These are phyloP conservation scores for Triplophysa bombifrons DNA, from an alignment of 2,797 vertebrate genomes.

Conservation along the genomic window DNA sequence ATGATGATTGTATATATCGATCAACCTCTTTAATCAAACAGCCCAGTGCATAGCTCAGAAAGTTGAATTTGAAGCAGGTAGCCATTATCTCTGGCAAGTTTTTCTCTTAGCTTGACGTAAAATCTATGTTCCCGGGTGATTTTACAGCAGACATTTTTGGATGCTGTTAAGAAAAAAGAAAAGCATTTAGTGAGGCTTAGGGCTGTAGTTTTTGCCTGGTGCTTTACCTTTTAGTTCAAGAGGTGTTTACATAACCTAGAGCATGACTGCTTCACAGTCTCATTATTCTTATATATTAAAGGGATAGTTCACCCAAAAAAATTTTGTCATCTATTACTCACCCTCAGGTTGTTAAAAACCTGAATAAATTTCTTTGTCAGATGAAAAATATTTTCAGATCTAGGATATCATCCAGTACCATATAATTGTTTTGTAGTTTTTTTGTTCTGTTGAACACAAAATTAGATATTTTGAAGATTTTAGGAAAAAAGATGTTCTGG, in stretches of 20 bases:
- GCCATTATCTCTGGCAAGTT: slow-evolving; percentile 46
- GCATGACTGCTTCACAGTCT: slow-evolving; percentile 37
- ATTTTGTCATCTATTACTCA: too few relatives aligned
- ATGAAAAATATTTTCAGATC: too few relatives aligned
- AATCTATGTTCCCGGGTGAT: slow-evolving; percentile 53
- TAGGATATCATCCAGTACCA: too few relatives aligned
- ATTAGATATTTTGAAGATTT: too few relatives aligned
- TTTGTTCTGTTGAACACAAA: too few relatives aligned
- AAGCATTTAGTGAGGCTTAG: slow-evolving; percentile 41
- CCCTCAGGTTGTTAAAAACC: too few relatives aligned
- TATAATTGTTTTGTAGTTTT: too few relatives aligned
- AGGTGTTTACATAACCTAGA: slow-evolving; percentile 50
- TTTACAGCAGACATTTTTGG: slow-evolving; percentile 14
- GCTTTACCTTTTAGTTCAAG: slow-evolving; percentile 29
- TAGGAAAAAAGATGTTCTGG: too few relatives aligned
- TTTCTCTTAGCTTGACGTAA: slow-evolving; percentile 56
- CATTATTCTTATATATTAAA: too few relatives aligned
- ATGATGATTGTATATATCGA: slow-evolving; percentile 38
- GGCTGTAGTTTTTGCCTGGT: slow-evolving; percentile 17
- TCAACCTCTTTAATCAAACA: slow-evolving; percentile 34
- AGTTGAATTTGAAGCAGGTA: slow-evolving; percentile 41
- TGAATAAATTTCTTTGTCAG: too few relatives aligned
- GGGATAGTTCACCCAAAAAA: too few relatives aligned
- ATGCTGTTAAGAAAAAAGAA: slow-evolving; percentile 42
- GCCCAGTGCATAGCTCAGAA: slow-evolving; percentile 24